Percentiles rank a stretch among this genome's conserved stretches.
Conservation (phyloP, 2,113 vertebrate species). For the Gymnobelideus leadbeateri region DNA sequence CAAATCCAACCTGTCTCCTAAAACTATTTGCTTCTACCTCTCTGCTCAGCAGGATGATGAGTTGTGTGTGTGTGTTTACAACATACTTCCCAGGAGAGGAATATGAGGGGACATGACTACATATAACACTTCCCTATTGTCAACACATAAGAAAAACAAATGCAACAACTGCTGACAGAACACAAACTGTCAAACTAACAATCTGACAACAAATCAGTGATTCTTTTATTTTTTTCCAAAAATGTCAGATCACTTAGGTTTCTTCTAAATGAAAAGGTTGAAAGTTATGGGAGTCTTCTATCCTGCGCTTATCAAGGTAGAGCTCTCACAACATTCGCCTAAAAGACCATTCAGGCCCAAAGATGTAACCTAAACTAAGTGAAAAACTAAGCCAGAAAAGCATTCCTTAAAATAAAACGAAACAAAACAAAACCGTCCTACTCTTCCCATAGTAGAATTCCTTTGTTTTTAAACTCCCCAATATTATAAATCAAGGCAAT, state of each 20-base stretch:
- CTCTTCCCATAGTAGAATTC: neutral
- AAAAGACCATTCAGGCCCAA: slow-evolving; percentile 27
- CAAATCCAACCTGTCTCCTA: neutral
- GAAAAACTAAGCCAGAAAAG: slow-evolving; percentile 3
- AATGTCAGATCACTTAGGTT: slow-evolving; percentile 1
- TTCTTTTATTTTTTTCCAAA: neutral
- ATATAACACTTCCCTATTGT: slow-evolving; percentile 22
- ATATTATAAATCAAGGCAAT: slow-evolving; percentile 39
- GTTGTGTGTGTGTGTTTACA: neutral
- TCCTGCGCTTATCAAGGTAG: neutral
- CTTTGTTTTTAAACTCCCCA: slow-evolving; percentile 30
- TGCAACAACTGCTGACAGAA: slow-evolving; percentile 5
- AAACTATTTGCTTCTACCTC: neutral
- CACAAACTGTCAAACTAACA: slow-evolving; percentile 14
- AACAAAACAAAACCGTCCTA: neutral
- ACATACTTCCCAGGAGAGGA: neutral
- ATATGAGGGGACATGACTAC: neutral
- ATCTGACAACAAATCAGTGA: slow-evolving; percentile 33
- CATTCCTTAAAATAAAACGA: neutral
- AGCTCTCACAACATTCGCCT: neutral
- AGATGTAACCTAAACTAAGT: neutral
- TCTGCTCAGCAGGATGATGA: neutral
- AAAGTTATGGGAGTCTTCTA: neutral
- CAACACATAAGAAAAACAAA: slow-evolving; percentile 15
- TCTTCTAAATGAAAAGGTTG: neutral